Evolutionary conservation across 2,113 vertebrate species (phyloP), one percentile per base, ranked within the genome.

Genomic region (Siniperca knerii): DNA sequence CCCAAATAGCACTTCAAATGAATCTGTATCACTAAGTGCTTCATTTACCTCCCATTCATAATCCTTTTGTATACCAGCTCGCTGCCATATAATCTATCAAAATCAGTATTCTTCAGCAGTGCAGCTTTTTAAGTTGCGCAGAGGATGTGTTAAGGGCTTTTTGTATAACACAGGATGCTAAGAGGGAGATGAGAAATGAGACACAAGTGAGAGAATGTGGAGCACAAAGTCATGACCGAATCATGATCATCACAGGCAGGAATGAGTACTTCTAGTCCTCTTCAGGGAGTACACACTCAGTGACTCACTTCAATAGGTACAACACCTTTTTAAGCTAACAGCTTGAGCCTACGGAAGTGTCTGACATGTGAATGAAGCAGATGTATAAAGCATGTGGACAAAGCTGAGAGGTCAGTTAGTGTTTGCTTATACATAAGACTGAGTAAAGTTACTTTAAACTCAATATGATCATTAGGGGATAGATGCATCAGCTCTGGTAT

Each of bases 41-140:
- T 95, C 93, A 94, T 95, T 93, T 94, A 90, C 86, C 50, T 81
- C 82, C 88, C 85, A 94, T 95, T 95, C 94, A 94, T 79, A 64
- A 74, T 58, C 69, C 87, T 92, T 93, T 94, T 93, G 89, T 94
- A 57, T 29, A 37, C 37, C 67, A 55, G 76, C 86, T 69, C 66
- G 82, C 87, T 79, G 84, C 80, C 88, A 11, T 90, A 79, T 92
- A 84, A 93, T 93, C 91, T 90, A 58, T 79, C 85, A 86, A 87
- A 92, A 89, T 89, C 81, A 89, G 69, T 67, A 88, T 87, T 91
- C 86, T 90, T 82, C 85, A 83, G 79, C 77, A 35, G 78, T 52
- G 86, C 89, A 80, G 89, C 89, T 85, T 79, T 88, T 88, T 86
- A 90, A 89, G 84, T 82, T 82, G 75, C 21, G 37, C 79, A 48